Evolutionary conservation across 2,888 invertebrate species (phyloP), one percentile per base, ranked within the genome.

Genomic region (Patella caerulea): DNA sequence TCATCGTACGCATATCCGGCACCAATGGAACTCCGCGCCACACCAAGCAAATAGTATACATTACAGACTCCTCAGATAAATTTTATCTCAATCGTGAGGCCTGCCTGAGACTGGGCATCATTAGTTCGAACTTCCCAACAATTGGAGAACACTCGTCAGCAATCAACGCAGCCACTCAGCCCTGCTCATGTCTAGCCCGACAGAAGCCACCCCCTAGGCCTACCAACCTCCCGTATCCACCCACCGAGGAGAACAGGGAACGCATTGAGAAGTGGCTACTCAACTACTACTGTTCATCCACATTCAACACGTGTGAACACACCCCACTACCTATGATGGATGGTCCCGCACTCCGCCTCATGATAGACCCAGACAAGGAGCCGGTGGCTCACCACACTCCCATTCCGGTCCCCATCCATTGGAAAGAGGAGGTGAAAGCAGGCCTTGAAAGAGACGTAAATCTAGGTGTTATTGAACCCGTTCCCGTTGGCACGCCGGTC

Each of bases 21-120:
- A 75, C 19, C 2, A 17, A 76, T 12, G 74, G 12, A 45, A 15
- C 56, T 15, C 17, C 2, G 14, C 56, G 17, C 17, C 14, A 84
- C 72, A 88, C 85, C 0, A 74, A 81, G n/a, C 85, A 87, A 71
- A 84, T 87, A 59, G 82, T 79, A 0, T 88, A 88, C 75, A 55
- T 88, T 45, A 88, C 86, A 11, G 83, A 83, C 75, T 74, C 53
- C 45, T 79, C 85, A 2, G 83, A 86, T 78, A 85, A 79, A 72
- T 24, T 87, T 0, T 86, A 84, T 79, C 77, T 88, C n/a, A 83
- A 82, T 73, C 75, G 82, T 34, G 84, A 88, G 65, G 85, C 86
- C 24, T 88, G 86, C 71, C 34, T 80, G 4, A 71, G 53, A 3
- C 77, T 87, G 0, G 84, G 87, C 19, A 83, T 87, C 19, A 83